phyloP scores from a whole-genome alignment of 2,113 vertebrate genomes.

The Opisthocomus hoazin region DNA sequence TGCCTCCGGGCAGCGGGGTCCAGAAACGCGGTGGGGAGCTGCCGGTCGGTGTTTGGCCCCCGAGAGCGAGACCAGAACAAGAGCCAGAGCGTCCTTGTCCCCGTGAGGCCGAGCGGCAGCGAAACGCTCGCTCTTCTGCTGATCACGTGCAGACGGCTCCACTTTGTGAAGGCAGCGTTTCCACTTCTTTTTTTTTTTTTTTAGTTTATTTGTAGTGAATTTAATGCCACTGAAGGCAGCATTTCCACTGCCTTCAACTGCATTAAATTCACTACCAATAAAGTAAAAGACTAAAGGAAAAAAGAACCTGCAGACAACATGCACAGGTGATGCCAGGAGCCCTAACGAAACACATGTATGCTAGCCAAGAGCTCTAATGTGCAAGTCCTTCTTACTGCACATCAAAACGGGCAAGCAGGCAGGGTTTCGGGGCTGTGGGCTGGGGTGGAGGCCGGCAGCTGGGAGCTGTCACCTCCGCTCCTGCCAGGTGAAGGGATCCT shows the following conservation, averaged over 20 bases:
- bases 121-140: not conserved
- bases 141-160: not conserved
- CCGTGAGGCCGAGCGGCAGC: not conserved
- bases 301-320: not conserved
- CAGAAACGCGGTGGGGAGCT: fast-evolving
- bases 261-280: not conserved
- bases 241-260: not conserved
- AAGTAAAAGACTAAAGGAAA: not conserved
- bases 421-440: fast-evolving
- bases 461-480: not conserved
- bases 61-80: fast-evolving
- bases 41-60: not conserved
- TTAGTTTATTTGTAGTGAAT: too few relatives aligned
- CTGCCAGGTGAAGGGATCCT: not conserved
- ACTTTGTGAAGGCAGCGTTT: not conserved
- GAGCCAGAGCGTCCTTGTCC: not conserved
- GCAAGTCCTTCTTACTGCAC: not conserved
- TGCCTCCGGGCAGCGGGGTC: not conserved
- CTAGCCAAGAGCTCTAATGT: not conserved
- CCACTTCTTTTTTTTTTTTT: too few relatives aligned
- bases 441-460: not conserved
- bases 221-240: not conserved
- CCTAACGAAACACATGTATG: not conserved
- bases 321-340: constrained; percentile 20
- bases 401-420: not conserved